phyloP scores from a whole-genome alignment of 2,113 vertebrate species.

The Anthoscopus minutus region DNA sequence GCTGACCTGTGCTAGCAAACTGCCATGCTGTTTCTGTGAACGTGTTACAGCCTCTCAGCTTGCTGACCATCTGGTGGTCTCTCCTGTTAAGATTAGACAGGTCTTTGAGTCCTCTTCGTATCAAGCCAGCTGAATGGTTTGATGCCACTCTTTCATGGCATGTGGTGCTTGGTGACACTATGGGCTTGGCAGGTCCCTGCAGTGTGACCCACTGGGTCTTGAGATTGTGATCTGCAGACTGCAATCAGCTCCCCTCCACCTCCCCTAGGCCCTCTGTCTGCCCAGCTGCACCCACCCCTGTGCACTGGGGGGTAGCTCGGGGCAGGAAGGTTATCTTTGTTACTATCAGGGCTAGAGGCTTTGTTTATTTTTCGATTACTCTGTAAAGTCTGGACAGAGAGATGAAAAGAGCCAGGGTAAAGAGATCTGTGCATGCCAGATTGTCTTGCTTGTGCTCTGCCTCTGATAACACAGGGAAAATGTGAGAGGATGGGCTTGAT shows the following conservation, averaged over 20 bases:
- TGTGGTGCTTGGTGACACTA: not conserved
- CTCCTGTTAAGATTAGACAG: not conserved
- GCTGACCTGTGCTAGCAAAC: not conserved
- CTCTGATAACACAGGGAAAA: not conserved
- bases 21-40: not conserved
- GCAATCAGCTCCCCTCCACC: not conserved
- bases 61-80: not conserved
- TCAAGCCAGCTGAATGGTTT: not conserved
- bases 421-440: not conserved
- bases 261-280: not conserved
- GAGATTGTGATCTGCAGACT: not conserved
- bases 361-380: constrained; percentile 41
- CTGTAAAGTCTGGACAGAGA: not conserved
- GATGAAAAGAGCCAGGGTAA: constrained; percentile 3
- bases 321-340: not conserved
- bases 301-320: not conserved
- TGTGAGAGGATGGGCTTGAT: not conserved
- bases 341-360: not conserved
- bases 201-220: not conserved
- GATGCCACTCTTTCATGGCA: not conserved
- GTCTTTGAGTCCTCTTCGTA: not conserved
- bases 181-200: rapidly evolving
- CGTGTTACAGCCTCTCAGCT: rapidly evolving
- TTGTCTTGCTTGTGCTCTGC: not conserved
- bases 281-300: not conserved